Evolutionary conservation across 2,797 vertebrate genomes (phyloP).

Genomic region (Lacerta bilineata): DNA sequence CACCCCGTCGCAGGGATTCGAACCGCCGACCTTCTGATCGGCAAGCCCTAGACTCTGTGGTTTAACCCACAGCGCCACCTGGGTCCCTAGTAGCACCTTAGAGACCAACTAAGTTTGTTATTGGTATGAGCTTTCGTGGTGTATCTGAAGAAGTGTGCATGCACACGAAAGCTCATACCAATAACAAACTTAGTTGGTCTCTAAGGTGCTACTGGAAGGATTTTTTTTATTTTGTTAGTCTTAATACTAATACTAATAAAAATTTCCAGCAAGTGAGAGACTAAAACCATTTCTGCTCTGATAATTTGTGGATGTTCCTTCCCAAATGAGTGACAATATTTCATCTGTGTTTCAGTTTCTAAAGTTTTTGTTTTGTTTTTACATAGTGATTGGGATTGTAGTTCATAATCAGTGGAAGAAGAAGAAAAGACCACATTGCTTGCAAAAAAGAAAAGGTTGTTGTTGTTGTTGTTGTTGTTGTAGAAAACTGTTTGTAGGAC

Average conservation of each 20-base stretch:
- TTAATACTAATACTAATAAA: background rate
- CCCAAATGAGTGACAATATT: background rate
- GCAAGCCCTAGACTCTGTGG: too few relatives aligned
- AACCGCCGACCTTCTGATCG: too few relatives aligned
- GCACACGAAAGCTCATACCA: too few relatives aligned
- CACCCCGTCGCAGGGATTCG: too few relatives aligned
- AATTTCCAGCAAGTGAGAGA: background rate
- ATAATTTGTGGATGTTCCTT: background rate
- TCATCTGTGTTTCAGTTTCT: background rate
- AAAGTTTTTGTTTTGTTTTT: background rate
- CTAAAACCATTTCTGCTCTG: background rate
- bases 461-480: background rate
- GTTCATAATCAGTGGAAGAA: too few relatives aligned
- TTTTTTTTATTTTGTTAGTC: background rate
- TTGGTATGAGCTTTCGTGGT: too few relatives aligned
- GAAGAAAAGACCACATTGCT: background rate
- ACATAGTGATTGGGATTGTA: background rate
- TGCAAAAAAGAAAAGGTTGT: background rate
- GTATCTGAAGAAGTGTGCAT: too few relatives aligned
- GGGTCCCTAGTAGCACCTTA: too few relatives aligned
- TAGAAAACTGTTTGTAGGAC: background rate
- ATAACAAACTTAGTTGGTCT: too few relatives aligned
- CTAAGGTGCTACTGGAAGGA: too few relatives aligned
- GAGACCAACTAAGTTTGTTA: too few relatives aligned
- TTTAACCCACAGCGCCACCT: too few relatives aligned